phyloP scores from a whole-genome alignment of 2,113 vertebrate genomes.

The Eupsittula cactorum region DNA sequence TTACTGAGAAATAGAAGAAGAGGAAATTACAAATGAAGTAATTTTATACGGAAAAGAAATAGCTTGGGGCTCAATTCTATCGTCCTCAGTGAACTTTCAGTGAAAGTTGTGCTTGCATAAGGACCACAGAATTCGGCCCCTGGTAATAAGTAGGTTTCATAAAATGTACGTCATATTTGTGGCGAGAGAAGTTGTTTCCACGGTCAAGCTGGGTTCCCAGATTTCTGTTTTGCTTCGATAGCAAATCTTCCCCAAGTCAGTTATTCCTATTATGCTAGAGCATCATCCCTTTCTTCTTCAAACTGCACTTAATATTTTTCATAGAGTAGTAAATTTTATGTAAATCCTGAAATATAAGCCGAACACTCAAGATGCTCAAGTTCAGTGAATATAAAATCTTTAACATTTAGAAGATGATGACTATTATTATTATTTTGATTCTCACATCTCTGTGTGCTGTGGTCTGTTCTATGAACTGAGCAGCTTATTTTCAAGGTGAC shows the following conservation, averaged over 20 bases:
- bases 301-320: background rate
- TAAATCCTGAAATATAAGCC: background rate
- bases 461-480: background rate
- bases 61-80: background rate
- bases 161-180: constrained; percentile 72
- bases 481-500: constrained; percentile 32
- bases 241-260: constrained; percentile 59
- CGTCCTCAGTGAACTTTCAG: constrained; percentile 48
- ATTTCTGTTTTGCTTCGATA: constrained; percentile 71
- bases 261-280: constrained; percentile 46
- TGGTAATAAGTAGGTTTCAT: constrained; percentile 61
- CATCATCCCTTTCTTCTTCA: background rate
- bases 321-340: background rate
- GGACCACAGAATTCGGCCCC: constrained; percentile 53
- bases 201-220: constrained; percentile 70
- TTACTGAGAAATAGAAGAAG: constrained; percentile 66
- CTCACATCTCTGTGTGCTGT: background rate
- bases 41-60: constrained; percentile 60
- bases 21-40: constrained; percentile 69
- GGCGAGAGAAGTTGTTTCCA: constrained; percentile 78
- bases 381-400: background rate
- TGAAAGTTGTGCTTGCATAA: constrained; percentile 55
- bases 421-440: background rate
- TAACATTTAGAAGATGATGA: background rate
- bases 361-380: background rate